Evolutionary conservation across 2,113 vertebrate genomes (phyloP).

Genomic region (Oryzias curvinotus): DNA sequence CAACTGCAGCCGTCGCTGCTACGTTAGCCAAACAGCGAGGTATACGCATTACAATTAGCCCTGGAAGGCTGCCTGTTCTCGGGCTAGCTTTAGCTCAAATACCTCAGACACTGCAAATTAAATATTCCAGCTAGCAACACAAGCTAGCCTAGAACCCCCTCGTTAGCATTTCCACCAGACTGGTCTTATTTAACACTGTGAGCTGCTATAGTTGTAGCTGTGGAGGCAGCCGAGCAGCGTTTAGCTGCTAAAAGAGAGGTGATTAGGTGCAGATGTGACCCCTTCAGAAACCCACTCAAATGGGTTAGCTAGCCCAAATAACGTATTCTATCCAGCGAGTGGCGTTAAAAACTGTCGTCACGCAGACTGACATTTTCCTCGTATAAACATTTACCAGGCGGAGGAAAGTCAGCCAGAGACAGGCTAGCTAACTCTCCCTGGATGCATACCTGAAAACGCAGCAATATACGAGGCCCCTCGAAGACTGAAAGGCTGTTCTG

Average conservation of each 20-base stretch:
- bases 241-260: slow-evolving; percentile 57
- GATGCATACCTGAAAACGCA: slow-evolving; percentile 71
- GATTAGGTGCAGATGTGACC: slow-evolving; percentile 74
- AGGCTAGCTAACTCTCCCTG: slow-evolving; percentile 50
- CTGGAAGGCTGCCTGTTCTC: slow-evolving; percentile 29
- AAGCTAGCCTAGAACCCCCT: slow-evolving; percentile 31
- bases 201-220: slow-evolving; percentile 14
- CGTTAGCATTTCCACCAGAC: slow-evolving; percentile 45
- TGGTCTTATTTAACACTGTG: slow-evolving; percentile 20
- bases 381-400: slow-evolving; percentile 22
- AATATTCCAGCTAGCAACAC: slow-evolving; percentile 42
- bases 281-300: slow-evolving; percentile 39
- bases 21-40: slow-evolving; percentile 38
- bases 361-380: slow-evolving; percentile 41
- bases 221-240: slow-evolving; percentile 33
- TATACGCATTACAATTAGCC: slow-evolving; percentile 63
- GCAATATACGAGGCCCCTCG: slow-evolving; percentile 68
- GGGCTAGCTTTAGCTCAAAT: slow-evolving; percentile 52
- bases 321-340: slow-evolving; percentile 16
- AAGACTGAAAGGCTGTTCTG: slow-evolving; percentile 67
- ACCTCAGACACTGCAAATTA: slow-evolving; percentile 33
- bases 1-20: slow-evolving; percentile 12
- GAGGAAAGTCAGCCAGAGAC: slow-evolving; percentile 22
- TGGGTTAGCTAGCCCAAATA: slow-evolving; percentile 63
- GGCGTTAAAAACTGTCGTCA: slow-evolving; percentile 42